Evolutionary conservation across 1,140 invertebrate species (phyloP).

Genomic region (Drosophila yakuba): DNA sequence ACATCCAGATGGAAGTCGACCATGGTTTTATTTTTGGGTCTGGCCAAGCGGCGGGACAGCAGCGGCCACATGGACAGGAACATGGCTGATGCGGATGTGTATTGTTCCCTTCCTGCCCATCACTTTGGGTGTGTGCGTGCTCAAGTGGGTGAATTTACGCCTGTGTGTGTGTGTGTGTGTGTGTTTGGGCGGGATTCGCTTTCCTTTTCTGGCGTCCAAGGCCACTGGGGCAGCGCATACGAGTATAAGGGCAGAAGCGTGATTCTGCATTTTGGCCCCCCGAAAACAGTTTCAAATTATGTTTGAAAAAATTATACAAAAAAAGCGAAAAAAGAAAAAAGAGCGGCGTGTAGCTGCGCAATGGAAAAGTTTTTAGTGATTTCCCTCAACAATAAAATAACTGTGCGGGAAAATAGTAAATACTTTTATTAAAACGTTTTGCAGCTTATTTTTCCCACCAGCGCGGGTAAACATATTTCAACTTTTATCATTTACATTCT

Average conservation of each 20-base stretch:
- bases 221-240: slow-evolving; percentile 33
- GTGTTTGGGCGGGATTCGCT: slow-evolving; percentile 1
- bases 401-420: slow-evolving; percentile 73
- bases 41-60: slow-evolving; percentile 55
- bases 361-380: slow-evolving; percentile 74
- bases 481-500: slow-evolving; percentile 63
- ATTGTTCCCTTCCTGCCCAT: slow-evolving; percentile 9
- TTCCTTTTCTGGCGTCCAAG: slow-evolving; percentile 53
- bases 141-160: slow-evolving; percentile 55
- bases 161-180: slow-evolving; percentile 4
- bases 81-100: slow-evolving; percentile 55
- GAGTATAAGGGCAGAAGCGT: slow-evolving; percentile 55
- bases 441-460: slow-evolving; percentile 58
- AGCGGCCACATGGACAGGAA: slow-evolving; percentile 57
- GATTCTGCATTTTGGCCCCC: slow-evolving; percentile 58
- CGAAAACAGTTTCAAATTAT: slow-evolving; percentile 81
- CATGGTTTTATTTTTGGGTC: slow-evolving; percentile 64
- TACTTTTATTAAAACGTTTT: slow-evolving; percentile 81
- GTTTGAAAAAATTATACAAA: slow-evolving; percentile 53
- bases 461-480: slow-evolving; percentile 61
- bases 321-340: neutral
- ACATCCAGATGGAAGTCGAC: slow-evolving; percentile 47
- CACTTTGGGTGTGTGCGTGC: slow-evolving; percentile 50
- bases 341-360: slow-evolving; percentile 7
- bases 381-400: slow-evolving; percentile 78